Evolutionary conservation across 2,113 vertebrate genomes (phyloP).

Genomic region (Neotoma lepida): DNA sequence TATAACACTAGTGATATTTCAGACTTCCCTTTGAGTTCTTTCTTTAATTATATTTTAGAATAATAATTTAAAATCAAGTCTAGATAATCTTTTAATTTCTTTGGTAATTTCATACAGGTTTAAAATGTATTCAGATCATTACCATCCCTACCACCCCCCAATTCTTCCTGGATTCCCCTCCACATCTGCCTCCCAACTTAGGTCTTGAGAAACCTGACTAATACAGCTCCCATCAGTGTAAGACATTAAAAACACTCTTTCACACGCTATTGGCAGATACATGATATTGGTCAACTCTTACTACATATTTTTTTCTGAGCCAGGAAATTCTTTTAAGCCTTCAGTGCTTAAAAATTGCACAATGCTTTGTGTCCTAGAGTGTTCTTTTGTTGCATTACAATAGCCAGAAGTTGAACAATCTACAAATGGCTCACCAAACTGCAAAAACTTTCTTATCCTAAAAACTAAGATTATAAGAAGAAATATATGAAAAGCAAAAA

Average conservation of each 20-base stretch:
- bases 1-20: constrained; percentile 8
- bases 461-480: background rate
- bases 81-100: background rate
- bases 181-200: background rate
- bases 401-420: background rate
- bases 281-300: background rate
- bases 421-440: background rate
- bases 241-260: constrained; percentile 20
- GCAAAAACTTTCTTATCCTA: background rate
- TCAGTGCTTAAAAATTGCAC: background rate
- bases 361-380: background rate
- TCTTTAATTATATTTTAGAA: constrained; percentile 24
- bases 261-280: background rate
- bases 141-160: background rate
- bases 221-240: background rate
- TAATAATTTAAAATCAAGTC: background rate
- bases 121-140: background rate
- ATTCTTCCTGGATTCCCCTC: background rate
- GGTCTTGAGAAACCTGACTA: constrained; percentile 35
- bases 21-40: background rate
- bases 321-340: background rate
- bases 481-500: background rate
- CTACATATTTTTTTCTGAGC: background rate
- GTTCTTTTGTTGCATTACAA: background rate
- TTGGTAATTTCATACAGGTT: background rate